Conservation (phyloP, 2,797 vertebrate genomes). For the Myripristis jacobus region DNA sequence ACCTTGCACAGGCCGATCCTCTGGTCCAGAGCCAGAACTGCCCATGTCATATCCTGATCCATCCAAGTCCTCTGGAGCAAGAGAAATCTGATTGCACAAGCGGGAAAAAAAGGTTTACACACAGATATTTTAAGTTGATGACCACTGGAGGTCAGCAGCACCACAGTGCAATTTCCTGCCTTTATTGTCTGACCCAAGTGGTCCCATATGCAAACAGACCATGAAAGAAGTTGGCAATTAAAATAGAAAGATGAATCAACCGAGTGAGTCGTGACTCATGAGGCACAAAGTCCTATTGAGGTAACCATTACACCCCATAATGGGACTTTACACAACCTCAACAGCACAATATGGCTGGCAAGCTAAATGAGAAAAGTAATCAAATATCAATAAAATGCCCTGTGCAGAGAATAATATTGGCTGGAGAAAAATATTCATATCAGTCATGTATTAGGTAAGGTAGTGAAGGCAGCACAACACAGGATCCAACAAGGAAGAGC, state of each 20-base stretch:
- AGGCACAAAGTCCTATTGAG: constrained; percentile 51
- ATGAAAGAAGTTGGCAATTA: constrained; percentile 5
- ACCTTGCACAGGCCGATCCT: constrained; percentile 63
- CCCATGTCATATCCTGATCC: constrained; percentile 85
- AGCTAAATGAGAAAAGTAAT: constrained; percentile 2
- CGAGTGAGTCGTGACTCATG: constrained; percentile 9
- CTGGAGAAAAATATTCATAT: constrained; percentile 1
- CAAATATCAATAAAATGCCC: constrained; percentile 33
- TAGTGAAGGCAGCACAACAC: not conserved
- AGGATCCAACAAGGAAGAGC: not conserved
- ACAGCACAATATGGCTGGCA: constrained; percentile 10
- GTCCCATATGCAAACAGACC: constrained; percentile 22
- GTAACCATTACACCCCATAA: not conserved
- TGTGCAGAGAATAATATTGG: constrained; percentile 9
- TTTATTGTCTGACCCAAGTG: not conserved
- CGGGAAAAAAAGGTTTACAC: accelerated
- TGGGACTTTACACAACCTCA: not conserved
- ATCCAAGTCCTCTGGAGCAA: constrained; percentile 82
- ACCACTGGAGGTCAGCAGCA: not conserved
- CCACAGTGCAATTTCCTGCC: not conserved
- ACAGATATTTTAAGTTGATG: not conserved
- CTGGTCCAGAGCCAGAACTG: constrained; percentile 80
- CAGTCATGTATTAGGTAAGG: constrained; percentile 3
- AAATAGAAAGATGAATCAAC: constrained; percentile 27
- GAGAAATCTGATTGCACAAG: constrained; percentile 32